phyloP scores from a whole-genome alignment of 2,113 vertebrate species.

The Phalacrocorax carbo region DNA sequence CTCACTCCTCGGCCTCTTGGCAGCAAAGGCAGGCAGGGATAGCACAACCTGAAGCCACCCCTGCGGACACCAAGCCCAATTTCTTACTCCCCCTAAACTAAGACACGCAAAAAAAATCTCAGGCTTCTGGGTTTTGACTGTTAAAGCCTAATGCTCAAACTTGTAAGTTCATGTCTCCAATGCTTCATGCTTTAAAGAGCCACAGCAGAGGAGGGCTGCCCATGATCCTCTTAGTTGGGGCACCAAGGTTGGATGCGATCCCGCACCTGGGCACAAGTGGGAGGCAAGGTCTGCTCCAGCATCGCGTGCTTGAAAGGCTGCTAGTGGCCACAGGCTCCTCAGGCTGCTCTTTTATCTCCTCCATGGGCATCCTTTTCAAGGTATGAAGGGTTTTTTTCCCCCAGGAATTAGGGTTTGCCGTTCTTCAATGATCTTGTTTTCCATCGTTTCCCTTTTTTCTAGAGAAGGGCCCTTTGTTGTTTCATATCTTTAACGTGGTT shows the following conservation, averaged over 20 bases:
- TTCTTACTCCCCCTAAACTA: background rate
- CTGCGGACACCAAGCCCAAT: accelerated
- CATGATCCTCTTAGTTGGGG: accelerated
- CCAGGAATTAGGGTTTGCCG: background rate
- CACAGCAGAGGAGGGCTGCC: background rate
- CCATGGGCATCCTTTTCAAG: background rate
- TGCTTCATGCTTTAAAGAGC: background rate
- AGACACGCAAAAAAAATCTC: background rate
- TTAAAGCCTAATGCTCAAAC: background rate
- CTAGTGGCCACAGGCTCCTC: background rate
- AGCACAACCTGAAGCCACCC: background rate
- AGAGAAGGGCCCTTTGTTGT: background rate
- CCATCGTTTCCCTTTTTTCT: background rate
- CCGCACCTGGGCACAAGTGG: accelerated
- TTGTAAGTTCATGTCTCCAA: background rate
- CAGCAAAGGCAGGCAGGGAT: background rate
- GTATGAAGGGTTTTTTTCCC: background rate
- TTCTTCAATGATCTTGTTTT: background rate
- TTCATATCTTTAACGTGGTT: background rate
- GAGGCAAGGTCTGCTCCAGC: background rate
- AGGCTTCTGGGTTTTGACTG: background rate
- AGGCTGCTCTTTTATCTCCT: background rate
- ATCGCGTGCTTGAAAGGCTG: background rate
- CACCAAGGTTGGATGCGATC: accelerated
- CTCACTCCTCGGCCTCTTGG: accelerated